Percentiles rank a stretch among this genome's conserved stretches.
Evolutionary conservation across 2,797 vertebrate genomes (phyloP).

Genomic region (Perodicticus potto): DNA sequence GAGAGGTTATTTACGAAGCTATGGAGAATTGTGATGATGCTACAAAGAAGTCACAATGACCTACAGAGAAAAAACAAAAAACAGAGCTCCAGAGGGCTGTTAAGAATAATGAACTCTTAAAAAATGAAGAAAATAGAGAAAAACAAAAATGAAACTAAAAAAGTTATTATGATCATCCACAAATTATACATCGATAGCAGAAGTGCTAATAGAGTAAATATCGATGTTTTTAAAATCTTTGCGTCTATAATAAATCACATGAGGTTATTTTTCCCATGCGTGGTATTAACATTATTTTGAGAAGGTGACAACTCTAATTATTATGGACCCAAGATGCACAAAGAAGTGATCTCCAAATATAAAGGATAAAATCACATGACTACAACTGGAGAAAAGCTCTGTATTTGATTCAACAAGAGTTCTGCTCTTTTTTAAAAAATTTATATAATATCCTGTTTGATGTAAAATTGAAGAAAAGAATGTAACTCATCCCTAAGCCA

Average conservation of each 20-base stretch:
- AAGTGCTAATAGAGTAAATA: background rate
- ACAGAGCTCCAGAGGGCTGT: background rate
- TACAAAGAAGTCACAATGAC: constrained; percentile 48
- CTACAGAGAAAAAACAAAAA: constrained; percentile 28
- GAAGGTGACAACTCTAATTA: constrained; percentile 32
- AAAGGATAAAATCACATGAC: background rate
- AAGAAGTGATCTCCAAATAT: constrained; percentile 36
- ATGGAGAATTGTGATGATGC: background rate
- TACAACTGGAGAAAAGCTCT: background rate
- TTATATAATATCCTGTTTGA: constrained; percentile 72
- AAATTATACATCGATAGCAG: background rate
- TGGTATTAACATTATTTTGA: background rate
- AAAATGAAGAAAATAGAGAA: constrained; percentile 19
- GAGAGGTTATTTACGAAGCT: constrained; percentile 64
- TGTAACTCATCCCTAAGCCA: constrained; percentile 74
- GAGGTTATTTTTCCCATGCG: background rate
- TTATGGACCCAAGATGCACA: background rate
- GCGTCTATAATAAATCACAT: background rate
- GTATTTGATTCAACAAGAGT: constrained; percentile 51
- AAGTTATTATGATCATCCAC: background rate
- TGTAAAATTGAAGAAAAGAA: constrained; percentile 74
- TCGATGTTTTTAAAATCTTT: background rate
- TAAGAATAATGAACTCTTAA: constrained; percentile 14
- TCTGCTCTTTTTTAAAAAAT: constrained; percentile 31
- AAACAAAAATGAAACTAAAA: constrained; percentile 46